Evolutionary conservation across 35 echinoderm and acorn worm genomes (phyloP), one percentile per base, ranked within the genome.

Genomic region (Diadema setosum): DNA sequence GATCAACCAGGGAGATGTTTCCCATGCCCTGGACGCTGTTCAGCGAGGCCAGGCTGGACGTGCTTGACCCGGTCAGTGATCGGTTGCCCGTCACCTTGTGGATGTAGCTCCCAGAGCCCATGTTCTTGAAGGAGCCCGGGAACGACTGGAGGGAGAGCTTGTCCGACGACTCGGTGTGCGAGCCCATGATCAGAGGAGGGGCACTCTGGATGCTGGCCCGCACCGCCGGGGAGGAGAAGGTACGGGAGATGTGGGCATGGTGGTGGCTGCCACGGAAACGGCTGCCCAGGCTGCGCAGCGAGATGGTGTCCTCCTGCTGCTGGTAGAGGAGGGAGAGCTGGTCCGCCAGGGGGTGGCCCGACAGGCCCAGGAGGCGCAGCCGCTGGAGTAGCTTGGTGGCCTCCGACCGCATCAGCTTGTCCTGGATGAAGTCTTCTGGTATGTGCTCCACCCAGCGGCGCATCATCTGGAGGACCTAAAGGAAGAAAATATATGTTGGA

Each of bases 381-480:
- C 88, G 58, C 32, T 81, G 57, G 21, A 90, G 42, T 5, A 90
- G 64, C 23, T 83, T 55, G 11, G 88, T 83, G 14, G 88, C 57
- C 20, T 90, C 88, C 16, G 58, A 65, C 2, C 88, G 80, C 58
- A 90, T 42, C 39, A 90, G 60, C 27, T 82, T 55, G 64, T 90
- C 81, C 36, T 64, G 60, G 3, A 70, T 9, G 59, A 90, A 90
- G 32, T 90, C 88, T 43, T 90, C 88, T 18, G 88, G 88, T 39
- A 90, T 90, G 36, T 65, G 58, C 20, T 83, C 80, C 26, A 83
- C 25, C 88, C 88, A 90, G 50, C 88, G 42, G 32, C 45, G 57
- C 8, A 90, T 46, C 88, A 90, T 83, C 30, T 65, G 61, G 14
- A 83, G 37, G 41, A 90, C 45, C 88, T 90, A 44, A 11, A 11